phyloP scores from a whole-genome alignment of 2,888 invertebrate species.

The Acanthosepion lycidas region DNA sequence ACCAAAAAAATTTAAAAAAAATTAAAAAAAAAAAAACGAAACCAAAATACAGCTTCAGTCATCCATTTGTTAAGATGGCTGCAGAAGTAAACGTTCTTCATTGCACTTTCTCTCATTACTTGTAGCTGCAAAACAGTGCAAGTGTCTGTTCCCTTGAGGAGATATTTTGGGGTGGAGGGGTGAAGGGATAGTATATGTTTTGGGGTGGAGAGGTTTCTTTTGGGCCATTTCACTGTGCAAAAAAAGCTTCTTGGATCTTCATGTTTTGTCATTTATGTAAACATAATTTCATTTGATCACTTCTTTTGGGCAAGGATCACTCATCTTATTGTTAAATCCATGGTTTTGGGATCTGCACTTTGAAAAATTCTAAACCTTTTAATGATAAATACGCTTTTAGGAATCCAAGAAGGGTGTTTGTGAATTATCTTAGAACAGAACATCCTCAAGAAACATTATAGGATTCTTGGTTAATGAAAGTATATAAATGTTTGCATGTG shows the following conservation, averaged over 20 bases:
- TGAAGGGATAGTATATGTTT: not conserved
- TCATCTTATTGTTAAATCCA: not conserved
- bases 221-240: not conserved
- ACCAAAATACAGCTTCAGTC: too few relatives aligned
- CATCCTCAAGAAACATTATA: too few relatives aligned
- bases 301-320: not conserved
- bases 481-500: too few relatives aligned
- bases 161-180: too few relatives aligned
- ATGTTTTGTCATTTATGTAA: too few relatives aligned
- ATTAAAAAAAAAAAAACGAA: too few relatives aligned
- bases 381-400: too few relatives aligned
- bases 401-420: too few relatives aligned
- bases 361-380: too few relatives aligned
- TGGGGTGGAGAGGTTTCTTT: not conserved
- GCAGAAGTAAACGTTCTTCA: not conserved
- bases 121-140: not conserved
- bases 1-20: not conserved
- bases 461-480: too few relatives aligned
- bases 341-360: not conserved
- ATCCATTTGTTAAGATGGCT: not conserved
- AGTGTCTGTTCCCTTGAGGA: not conserved
- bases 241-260: not conserved
- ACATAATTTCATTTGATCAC: not conserved
- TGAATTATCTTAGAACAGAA: too few relatives aligned
- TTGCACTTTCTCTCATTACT: not conserved